These are phyloP conservation scores for Seriola aureovittata DNA, from an alignment of 2,113 vertebrate genomes.

Conservation along the genomic window DNA sequence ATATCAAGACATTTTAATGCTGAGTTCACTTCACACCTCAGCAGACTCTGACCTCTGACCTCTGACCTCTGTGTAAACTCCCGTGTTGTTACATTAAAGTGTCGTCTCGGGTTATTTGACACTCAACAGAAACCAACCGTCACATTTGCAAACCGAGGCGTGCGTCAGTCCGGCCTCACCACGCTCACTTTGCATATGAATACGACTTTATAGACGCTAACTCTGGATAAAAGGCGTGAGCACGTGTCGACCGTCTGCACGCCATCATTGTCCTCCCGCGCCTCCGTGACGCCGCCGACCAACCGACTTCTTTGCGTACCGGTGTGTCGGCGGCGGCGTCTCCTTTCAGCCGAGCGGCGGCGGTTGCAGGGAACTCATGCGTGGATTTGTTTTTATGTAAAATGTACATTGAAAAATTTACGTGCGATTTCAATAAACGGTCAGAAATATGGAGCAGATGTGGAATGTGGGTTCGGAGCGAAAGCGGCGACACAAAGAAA, in stretches of 20 bases:
- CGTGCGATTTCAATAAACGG: conserved; percentile 80
- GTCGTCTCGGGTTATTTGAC: neutral
- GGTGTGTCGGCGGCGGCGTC: conserved; percentile 55
- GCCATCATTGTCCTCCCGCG: conserved; percentile 68
- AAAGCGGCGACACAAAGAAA: conserved; percentile 60
- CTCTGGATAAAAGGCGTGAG: conserved; percentile 35
- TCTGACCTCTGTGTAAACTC: neutral
- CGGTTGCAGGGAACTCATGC: conserved; percentile 53
- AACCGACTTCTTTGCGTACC: conserved; percentile 77
- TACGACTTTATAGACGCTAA: conserved; percentile 23
- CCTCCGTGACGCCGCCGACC: conserved; percentile 12
- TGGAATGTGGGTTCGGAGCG: conserved; percentile 37
- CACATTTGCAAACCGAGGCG: conserved; percentile 48
- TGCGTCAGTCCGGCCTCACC: neutral
- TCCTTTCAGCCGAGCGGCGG: conserved; percentile 62
- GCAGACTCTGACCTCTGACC: too few relatives aligned
- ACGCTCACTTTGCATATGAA: conserved; percentile 71
- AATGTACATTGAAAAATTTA: conserved; percentile 67
- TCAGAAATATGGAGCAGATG: conserved; percentile 57
- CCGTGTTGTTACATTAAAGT: neutral
- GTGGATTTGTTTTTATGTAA: conserved; percentile 87
- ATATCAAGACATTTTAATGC: too few relatives aligned
- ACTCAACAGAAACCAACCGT: conserved; percentile 42
- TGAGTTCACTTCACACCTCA: too few relatives aligned
- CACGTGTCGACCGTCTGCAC: conserved; percentile 26